These are phyloP conservation scores for Belonocnema kinseyi DNA, from an alignment of 1,140 invertebrate species.

Conservation along the genomic window DNA sequence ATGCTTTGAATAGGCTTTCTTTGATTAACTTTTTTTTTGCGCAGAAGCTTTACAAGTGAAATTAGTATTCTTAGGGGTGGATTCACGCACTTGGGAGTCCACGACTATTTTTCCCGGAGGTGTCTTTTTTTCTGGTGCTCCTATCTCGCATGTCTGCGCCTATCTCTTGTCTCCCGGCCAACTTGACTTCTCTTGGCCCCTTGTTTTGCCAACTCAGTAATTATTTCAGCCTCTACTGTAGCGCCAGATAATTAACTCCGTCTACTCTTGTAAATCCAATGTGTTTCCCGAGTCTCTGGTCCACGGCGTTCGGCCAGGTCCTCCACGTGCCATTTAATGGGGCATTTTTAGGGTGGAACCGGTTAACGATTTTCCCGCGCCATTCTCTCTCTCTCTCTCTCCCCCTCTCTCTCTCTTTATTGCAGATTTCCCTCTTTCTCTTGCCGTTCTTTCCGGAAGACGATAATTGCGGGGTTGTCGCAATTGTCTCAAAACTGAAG, in stretches of 20 bases:
- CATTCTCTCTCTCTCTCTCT: constrained; percentile 24
- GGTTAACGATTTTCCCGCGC: constrained; percentile 22
- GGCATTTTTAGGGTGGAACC: constrained; percentile 30
- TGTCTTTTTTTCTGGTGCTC: constrained; percentile 9
- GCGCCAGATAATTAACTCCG: constrained; percentile 25
- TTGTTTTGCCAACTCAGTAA: constrained; percentile 27
- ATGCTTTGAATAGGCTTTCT: neutral
- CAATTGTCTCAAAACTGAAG: constrained; percentile 28
- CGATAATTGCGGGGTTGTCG: constrained; percentile 26
- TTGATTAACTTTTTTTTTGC: neutral
- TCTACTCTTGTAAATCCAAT: constrained; percentile 32
- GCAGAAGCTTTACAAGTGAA: neutral
- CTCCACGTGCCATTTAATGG: constrained; percentile 23
- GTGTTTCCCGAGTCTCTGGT: constrained; percentile 23
- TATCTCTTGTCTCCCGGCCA: constrained; percentile 13
- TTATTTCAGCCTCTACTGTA: constrained; percentile 29
- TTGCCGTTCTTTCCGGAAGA: constrained; percentile 24
- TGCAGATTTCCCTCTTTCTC: constrained; percentile 17
- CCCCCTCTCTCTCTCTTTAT: neutral
- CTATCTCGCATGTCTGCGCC: constrained; percentile 8
- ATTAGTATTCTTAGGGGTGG: neutral
- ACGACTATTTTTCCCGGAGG: neutral
- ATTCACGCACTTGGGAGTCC: neutral
- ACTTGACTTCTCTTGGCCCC: constrained; percentile 17
- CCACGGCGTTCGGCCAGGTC: neutral